phyloP scores from a whole-genome alignment of 2,113 vertebrate species.

The Amia ocellicauda region DNA sequence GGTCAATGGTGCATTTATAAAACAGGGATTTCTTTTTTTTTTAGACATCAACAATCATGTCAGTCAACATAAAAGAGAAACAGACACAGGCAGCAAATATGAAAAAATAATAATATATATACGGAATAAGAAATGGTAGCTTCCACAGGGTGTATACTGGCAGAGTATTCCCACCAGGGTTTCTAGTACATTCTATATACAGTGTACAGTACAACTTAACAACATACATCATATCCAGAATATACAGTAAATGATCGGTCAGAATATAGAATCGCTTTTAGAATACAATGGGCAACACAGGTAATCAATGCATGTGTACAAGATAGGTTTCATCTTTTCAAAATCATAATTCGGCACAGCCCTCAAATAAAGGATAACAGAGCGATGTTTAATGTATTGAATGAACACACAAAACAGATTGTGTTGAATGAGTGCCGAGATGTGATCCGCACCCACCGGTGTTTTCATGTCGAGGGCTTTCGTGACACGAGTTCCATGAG shows the following conservation, averaged over 20 bases:
- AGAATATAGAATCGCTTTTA: background rate
- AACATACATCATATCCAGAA: slow-evolving; percentile 3
- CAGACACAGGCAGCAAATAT: slow-evolving; percentile 11
- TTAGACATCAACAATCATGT: slow-evolving; percentile 2
- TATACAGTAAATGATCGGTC: too few species aligned
- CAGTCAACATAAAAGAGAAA: slow-evolving; percentile 2
- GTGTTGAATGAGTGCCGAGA: too few species aligned
- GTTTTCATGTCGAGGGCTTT: too few species aligned
- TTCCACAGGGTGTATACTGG: background rate
- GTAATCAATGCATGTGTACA: background rate
- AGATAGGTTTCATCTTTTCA: background rate
- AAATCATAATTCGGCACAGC: background rate
- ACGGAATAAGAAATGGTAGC: too few species aligned
- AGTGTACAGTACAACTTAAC: slow-evolving; percentile 7
- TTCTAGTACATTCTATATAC: slow-evolving; percentile 9
- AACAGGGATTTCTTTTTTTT: slow-evolving; percentile 31
- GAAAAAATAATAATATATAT: background rate
- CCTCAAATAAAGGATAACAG: background rate
- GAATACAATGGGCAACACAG: slow-evolving; percentile 5
- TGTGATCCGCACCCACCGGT: too few species aligned
- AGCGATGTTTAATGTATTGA: too few species aligned
- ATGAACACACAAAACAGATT: too few species aligned
- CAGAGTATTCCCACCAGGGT: slow-evolving; percentile 23
- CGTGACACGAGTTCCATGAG: too few species aligned
- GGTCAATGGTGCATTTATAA: slow-evolving; percentile 36